Evolutionary conservation across 1,140 invertebrate genomes (phyloP).

Genomic region (Aporrectodea caliginosa): DNA sequence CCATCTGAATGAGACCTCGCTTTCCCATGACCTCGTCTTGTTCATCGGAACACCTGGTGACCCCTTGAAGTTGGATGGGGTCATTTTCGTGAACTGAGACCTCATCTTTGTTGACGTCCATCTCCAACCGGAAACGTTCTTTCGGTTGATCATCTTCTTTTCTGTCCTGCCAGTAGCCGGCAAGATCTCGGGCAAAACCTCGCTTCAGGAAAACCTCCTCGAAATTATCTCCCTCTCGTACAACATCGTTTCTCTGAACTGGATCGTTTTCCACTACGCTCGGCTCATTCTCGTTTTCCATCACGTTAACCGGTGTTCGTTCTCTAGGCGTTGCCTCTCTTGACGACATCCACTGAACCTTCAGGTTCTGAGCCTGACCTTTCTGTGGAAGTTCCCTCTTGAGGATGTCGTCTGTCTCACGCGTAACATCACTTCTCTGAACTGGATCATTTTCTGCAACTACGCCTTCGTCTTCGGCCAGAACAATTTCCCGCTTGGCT

Average conservation of each 20-base stretch:
- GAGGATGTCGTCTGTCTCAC: constrained; percentile 5
- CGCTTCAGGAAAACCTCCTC: background rate
- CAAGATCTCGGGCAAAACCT: constrained; percentile 13
- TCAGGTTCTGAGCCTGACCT: constrained; percentile 3
- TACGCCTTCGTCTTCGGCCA: constrained; percentile 12
- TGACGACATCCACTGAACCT: constrained; percentile 5
- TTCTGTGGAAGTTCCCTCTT: background rate
- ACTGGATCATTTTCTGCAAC: constrained; percentile 30
- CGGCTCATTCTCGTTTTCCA: constrained; percentile 1
- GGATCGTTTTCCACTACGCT: constrained; percentile 32
- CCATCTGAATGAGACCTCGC: background rate
- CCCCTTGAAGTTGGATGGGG: constrained; percentile 18
- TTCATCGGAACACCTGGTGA: constrained; percentile 2
- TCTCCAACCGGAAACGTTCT: background rate
- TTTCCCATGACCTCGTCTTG: constrained; percentile 11
- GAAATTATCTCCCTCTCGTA: constrained; percentile 11
- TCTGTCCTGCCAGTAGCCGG: constrained; percentile 12
- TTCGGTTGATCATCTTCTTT: background rate
- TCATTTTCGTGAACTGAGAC: constrained; percentile 25
- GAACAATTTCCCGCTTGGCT: background rate
- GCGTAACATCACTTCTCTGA: constrained; percentile 19
- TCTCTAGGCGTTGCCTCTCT: background rate
- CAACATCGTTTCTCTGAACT: constrained; percentile 18
- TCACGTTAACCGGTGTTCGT: background rate
- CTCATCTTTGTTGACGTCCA: constrained; percentile 7